Evolutionary conservation across 2,113 vertebrate genomes (phyloP).

Genomic region (Galeopterus variegatus): DNA sequence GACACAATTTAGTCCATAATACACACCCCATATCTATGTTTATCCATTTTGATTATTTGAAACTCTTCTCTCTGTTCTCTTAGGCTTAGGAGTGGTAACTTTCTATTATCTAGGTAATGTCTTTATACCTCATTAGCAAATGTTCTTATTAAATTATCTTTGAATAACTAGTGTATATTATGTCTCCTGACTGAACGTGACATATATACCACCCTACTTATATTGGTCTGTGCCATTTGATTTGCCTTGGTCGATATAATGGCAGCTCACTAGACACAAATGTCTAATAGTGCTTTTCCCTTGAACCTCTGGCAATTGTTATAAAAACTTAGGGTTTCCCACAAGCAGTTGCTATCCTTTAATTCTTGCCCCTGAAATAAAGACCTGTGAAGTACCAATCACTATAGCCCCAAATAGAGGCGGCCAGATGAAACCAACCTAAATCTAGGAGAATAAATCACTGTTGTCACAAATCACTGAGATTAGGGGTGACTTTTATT

Average conservation of each 20-base stretch:
- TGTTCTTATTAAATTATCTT: background rate
- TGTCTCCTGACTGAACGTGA: background rate
- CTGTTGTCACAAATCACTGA: background rate
- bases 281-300: background rate
- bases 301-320: background rate
- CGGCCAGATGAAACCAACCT: background rate
- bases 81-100: background rate
- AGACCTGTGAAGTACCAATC: rapidly evolving
- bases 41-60: background rate
- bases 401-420: background rate
- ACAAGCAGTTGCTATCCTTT: background rate
- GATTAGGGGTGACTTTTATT: background rate
- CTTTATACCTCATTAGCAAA: background rate
- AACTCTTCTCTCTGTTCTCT: background rate
- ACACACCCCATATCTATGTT: background rate
- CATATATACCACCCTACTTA: background rate
- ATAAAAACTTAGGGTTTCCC: background rate
- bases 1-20: background rate
- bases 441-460: background rate
- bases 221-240: background rate
- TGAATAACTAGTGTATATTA: background rate
- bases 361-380: background rate
- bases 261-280: background rate
- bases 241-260: background rate
- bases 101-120: background rate